These are phyloP conservation scores for Dendronephthya gigantea DNA, from an alignment of 64 coral and sea anemone genomes.

Conservation along the genomic window DNA sequence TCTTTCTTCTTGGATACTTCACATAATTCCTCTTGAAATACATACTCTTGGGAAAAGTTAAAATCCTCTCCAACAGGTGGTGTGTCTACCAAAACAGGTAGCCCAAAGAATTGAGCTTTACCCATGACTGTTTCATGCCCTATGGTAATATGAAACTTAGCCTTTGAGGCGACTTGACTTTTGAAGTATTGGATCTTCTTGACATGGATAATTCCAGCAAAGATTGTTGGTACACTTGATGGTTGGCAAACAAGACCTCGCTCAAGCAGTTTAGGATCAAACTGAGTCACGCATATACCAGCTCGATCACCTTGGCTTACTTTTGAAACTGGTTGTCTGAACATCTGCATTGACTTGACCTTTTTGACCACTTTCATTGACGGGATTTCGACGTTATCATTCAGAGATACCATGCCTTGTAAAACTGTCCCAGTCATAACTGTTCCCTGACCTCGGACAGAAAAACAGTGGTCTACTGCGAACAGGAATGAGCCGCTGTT, in stretches of 20 bases:
- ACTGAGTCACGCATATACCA: conserved; percentile 92
- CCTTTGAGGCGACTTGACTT: conserved; percentile 66
- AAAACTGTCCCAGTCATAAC: neutral
- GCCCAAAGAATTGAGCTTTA: conserved; percentile 75
- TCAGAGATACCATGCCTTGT: neutral
- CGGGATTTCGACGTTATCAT: conserved; percentile 5
- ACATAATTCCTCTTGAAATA: conserved; percentile 69
- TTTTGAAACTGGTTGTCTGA: conserved; percentile 42
- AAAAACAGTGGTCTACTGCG: conserved; percentile 4
- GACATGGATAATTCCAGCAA: conserved; percentile 68
- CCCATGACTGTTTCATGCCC: conserved; percentile 99
- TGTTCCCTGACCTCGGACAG: neutral
- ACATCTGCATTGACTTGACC: conserved; percentile 15
- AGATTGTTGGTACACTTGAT: conserved; percentile 58
- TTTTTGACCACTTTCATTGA: conserved; percentile 15
- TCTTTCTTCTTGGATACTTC: conserved; percentile 31
- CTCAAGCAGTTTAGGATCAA: conserved; percentile 83
- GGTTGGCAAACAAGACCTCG: conserved; percentile 80
- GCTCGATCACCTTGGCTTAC: conserved; percentile 79
- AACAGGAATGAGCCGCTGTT: neutral
- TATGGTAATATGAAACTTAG: conserved; percentile 94
- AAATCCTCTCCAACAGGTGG: conserved; percentile 20
- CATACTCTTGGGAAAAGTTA: conserved; percentile 60
- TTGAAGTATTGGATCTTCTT: conserved; percentile 78
- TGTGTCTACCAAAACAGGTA: conserved; percentile 19